phyloP scores from a whole-genome alignment of 2,797 vertebrate species.

The Pipistrellus pipistrellus region DNA sequence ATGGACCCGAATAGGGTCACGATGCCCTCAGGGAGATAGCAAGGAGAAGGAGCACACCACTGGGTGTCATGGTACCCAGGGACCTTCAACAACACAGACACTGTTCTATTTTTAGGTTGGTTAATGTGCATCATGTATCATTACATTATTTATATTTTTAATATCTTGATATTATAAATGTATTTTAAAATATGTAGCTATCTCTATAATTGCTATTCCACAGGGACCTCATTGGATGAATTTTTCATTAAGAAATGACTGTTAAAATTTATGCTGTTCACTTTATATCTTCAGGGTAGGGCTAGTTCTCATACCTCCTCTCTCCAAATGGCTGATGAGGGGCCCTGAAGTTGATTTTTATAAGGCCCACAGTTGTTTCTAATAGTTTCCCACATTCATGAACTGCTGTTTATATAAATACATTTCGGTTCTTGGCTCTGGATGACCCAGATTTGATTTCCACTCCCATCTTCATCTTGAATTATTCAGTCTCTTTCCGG shows the following conservation, averaged over 20 bases:
- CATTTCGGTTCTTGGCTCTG: constrained; percentile 34
- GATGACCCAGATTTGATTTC: constrained; percentile 24
- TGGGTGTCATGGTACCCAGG: not conserved
- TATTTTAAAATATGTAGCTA: not conserved
- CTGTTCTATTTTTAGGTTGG: not conserved
- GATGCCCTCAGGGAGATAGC: not conserved
- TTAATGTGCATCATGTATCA: not conserved
- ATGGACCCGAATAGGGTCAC: not conserved
- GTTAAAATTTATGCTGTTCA: not conserved
- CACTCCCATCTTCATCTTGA: not conserved
- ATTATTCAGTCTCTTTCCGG: constrained; percentile 23
- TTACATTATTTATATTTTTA: constrained; percentile 34
- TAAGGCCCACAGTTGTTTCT: not conserved
- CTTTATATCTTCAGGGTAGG: not conserved
- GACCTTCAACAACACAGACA: not conserved
- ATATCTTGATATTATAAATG: not conserved
- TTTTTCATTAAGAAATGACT: constrained; percentile 18
- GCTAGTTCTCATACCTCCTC: not conserved
- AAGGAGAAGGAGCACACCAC: not conserved
- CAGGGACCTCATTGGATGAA: not conserved
- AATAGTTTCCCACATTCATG: not conserved
- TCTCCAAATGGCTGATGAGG: not conserved
- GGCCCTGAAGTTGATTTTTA: not conserved
- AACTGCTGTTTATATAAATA: constrained; percentile 14
- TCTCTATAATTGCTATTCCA: not conserved